Evolutionary conservation across 2,113 vertebrate species (phyloP).

Genomic region (Oxygymnocypris stewartii): DNA sequence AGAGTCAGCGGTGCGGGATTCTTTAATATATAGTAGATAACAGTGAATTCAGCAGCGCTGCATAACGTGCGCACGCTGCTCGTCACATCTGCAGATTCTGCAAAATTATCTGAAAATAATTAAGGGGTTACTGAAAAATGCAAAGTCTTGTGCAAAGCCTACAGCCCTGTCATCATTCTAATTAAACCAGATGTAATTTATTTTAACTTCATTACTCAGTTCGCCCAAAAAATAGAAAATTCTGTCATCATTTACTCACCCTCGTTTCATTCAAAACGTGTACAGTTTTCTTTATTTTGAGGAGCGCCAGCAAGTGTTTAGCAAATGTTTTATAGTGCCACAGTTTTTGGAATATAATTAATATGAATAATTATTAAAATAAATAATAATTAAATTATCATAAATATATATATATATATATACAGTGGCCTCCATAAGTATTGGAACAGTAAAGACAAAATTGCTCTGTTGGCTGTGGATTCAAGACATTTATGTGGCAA

Average conservation of each 20-base stretch:
- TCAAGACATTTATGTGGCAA: no score
- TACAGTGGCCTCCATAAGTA: no score
- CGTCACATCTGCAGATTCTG: constrained; percentile 6
- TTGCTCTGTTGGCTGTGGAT: no score
- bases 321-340: not conserved
- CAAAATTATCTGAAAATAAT: not conserved
- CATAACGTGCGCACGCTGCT: not conserved
- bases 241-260: not conserved
- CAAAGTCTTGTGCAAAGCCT: not conserved
- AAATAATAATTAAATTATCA: no score
- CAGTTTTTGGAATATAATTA: not conserved
- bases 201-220: not conserved
- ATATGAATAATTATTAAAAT: no score
- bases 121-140: constrained; percentile 7
- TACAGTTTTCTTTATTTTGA: not conserved
- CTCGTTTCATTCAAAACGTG: not conserved
- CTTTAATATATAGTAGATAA: constrained; percentile 22
- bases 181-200: not conserved
- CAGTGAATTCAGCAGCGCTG: constrained; percentile 23
- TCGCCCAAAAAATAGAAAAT: not conserved
- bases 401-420: no score
- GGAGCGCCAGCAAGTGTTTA: not conserved
- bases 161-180: constrained; percentile 7
- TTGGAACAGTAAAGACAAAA: no score
- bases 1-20: constrained; percentile 4